These are phyloP conservation scores for Stenotaenia linearis DNA, from an alignment of 2,888 invertebrate species.

Conservation along the genomic window DNA sequence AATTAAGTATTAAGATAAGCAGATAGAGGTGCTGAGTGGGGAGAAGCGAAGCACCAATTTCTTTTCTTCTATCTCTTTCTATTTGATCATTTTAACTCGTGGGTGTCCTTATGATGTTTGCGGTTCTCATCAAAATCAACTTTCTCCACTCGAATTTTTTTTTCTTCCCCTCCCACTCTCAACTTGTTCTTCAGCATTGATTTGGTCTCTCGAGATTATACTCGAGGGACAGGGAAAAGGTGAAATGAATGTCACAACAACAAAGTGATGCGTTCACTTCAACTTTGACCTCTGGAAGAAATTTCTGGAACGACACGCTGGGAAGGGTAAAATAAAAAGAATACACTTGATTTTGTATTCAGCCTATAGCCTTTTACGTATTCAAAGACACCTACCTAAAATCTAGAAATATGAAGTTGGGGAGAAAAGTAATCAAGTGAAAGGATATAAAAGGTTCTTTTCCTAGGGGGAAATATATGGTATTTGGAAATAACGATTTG, in stretches of 20 bases:
- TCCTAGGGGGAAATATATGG: not conserved
- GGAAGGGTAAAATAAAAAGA: not conserved
- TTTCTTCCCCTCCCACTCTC: not conserved
- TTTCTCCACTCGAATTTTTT: not conserved
- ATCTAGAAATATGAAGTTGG: not conserved
- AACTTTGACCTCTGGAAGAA: slow-evolving; percentile 7
- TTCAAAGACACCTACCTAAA: not conserved
- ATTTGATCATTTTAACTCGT: slow-evolving; percentile 9
- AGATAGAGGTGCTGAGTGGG: not conserved
- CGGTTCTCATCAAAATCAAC: slow-evolving; percentile 26
- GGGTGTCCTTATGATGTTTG: slow-evolving; percentile 20
- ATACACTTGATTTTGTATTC: not conserved
- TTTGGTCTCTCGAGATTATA: slow-evolving; percentile 12
- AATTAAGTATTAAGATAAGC: not conserved
- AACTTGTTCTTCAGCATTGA: slow-evolving; percentile 13
- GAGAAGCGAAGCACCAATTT: not conserved
- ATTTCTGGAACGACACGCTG: not conserved
- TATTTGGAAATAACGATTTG: not conserved
- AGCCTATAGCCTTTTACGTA: not conserved
- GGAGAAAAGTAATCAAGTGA: not conserved
- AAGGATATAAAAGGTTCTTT: not conserved
- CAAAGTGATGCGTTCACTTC: slow-evolving; percentile 13
- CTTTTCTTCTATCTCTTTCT: not conserved
- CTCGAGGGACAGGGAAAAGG: not conserved
- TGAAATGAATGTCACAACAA: slow-evolving; percentile 20